These are phyloP conservation scores for Electrophaes corylata DNA, from an alignment of 2,888 invertebrate species.

Conservation along the genomic window DNA sequence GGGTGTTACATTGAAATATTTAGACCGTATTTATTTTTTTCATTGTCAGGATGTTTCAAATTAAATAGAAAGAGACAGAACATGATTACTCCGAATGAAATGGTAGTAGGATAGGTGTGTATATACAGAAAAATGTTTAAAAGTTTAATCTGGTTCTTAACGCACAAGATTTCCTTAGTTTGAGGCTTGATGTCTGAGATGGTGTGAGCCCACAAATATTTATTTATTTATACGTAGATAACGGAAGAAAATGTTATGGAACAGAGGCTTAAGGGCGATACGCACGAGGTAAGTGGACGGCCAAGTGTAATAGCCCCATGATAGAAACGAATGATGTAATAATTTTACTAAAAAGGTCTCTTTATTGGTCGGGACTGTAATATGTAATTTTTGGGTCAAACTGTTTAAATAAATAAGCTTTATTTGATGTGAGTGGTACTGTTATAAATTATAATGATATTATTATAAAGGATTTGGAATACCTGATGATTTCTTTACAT, in stretches of 20 bases:
- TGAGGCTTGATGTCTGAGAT: too few relatives aligned
- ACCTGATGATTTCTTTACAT: background rate
- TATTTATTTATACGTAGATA: too few relatives aligned
- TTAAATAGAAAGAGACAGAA: too few relatives aligned
- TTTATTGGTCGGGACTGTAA: slow-evolving; percentile 24
- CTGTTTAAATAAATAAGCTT: slow-evolving; percentile 28
- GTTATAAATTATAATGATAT: slow-evolving; percentile 14
- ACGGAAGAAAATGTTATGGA: background rate
- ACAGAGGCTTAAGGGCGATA: slow-evolving; percentile 4
- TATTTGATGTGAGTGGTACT: slow-evolving; percentile 29
- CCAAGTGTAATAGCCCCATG: slow-evolving; percentile 23
- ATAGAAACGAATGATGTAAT: slow-evolving; percentile 29
- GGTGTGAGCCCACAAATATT: too few relatives aligned
- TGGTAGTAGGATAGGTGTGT: too few relatives aligned
- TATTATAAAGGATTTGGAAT: background rate
- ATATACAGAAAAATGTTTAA: too few relatives aligned
- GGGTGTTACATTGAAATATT: too few relatives aligned
- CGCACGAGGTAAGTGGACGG: slow-evolving; percentile 15
- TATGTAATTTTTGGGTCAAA: slow-evolving; percentile 33
- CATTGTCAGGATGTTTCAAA: too few relatives aligned
- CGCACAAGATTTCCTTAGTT: too few relatives aligned
- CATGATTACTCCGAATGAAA: too few relatives aligned
- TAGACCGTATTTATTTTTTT: too few relatives aligned
- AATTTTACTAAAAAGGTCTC: slow-evolving; percentile 28
- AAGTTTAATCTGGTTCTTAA: too few relatives aligned